Evolutionary conservation across 2,888 invertebrate species (phyloP), one percentile per base, ranked within the genome.

Genomic region (Tigriopus californicus): DNA sequence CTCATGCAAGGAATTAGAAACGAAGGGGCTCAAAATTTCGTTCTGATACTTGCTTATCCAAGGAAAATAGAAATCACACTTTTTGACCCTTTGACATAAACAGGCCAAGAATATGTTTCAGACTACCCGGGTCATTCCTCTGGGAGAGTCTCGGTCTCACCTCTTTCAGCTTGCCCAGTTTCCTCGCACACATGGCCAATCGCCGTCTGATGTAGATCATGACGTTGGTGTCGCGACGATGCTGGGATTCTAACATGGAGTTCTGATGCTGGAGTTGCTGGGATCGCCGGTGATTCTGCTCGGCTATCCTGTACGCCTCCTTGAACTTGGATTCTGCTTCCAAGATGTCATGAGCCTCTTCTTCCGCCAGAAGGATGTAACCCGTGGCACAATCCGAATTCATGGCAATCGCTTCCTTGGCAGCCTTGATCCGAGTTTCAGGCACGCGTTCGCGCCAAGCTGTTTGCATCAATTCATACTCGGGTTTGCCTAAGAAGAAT

Each of bases 401-500:
- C 65, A 81, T 80, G 66, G 86, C 86, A 11, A 92, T 74, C 1
- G 92, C 92, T 66, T 80, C 83, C 65, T 85, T 83, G 0, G 92
- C 92, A n/a, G 85, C 84, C 72, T 88, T 87, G 64, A 94, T 85
- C 61, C 95, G 76, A 44, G 87, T 84, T 62, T 83, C 80, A 0
- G 91, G 89, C 75, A 90, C 90, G 52, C 94, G 77, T 76, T 94
- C 94, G 65, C 94, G 76, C 94, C 94, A 95, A 15, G 94, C 95
- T 58, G 89, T 88, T 71, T 89, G 87, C 90, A 94, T 90, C 66
- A 88, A 62, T 48, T 64, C 63, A 57, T 63, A 64, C 44, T 64
- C 63, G 15, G 62, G 63, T 52, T 64, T 63, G 12, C 61, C 52
- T 44, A 42, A 46, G 40, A 18, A 18, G 3, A 15, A 51, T 33